phyloP scores from a whole-genome alignment of 2,113 vertebrate genomes.

The Equus przewalskii region DNA sequence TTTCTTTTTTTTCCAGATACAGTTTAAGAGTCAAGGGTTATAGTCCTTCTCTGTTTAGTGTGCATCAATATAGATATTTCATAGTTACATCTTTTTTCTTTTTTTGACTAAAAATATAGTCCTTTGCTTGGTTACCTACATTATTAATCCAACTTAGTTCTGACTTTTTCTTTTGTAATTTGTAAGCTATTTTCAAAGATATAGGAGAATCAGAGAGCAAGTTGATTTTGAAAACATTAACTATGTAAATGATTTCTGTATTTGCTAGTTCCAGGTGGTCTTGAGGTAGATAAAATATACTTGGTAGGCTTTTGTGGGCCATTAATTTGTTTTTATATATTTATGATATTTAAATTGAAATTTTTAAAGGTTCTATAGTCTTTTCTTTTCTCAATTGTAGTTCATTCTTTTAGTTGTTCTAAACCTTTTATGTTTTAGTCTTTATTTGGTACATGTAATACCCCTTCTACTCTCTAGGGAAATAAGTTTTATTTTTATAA shows the following conservation, averaged over 20 bases:
- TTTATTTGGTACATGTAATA: constrained; percentile 30
- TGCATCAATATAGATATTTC: not conserved
- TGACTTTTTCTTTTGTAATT: not conserved
- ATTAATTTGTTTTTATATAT: constrained; percentile 19
- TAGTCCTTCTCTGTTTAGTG: not conserved
- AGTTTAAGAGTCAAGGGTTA: not conserved
- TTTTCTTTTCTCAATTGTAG: not conserved
- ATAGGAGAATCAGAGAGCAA: not conserved
- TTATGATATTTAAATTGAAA: constrained; percentile 29
- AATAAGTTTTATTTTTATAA: constrained; percentile 10
- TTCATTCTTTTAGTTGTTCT: constrained; percentile 1
- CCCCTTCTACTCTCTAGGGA: not conserved
- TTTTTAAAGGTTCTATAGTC: not conserved
- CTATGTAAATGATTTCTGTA: not conserved
- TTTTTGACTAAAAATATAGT: not conserved
- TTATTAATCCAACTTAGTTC: not conserved
- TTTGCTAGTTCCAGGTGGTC: not conserved
- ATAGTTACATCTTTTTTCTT: not conserved
- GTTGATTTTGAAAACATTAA: constrained; percentile 32
- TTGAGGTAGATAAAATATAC: not conserved
- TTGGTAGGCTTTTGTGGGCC: constrained; percentile 3
- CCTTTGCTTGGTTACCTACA: not conserved
- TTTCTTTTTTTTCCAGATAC: not conserved
- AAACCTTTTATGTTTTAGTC: not conserved
- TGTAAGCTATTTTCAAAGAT: not conserved